Percentiles rank a stretch among this genome's conserved stretches.
phyloP scores from a whole-genome alignment of 1,140 invertebrate species.

The Hylaeus volcanicus region DNA sequence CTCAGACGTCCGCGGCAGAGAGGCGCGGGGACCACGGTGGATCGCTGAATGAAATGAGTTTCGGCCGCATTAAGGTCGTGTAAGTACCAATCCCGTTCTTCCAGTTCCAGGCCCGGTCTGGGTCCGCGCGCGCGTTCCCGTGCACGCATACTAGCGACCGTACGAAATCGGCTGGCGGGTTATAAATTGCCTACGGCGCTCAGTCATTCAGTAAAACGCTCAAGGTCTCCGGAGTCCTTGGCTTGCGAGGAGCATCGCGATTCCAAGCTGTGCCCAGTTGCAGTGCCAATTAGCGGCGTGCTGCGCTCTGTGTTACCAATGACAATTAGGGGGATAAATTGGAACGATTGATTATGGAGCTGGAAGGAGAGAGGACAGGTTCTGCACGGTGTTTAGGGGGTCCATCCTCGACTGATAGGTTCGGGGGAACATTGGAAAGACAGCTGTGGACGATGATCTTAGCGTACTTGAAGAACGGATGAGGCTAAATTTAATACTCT shows the following conservation, averaged over 20 bases:
- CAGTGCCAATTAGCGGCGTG: slow-evolving; percentile 23
- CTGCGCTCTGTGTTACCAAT: neutral
- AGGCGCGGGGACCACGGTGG: slow-evolving; percentile 32
- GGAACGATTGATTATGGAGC: slow-evolving; percentile 28
- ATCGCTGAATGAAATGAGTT: slow-evolving; percentile 66
- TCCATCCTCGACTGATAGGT: neutral
- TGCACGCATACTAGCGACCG: neutral
- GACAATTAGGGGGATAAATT: slow-evolving; percentile 36
- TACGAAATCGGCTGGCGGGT: slow-evolving; percentile 41
- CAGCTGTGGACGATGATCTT: no score
- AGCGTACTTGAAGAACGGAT: no score
- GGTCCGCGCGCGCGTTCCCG: neutral
- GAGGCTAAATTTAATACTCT: no score
- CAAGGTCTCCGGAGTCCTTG: slow-evolving; percentile 29
- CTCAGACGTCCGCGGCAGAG: slow-evolving; percentile 43
- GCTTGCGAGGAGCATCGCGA: neutral
- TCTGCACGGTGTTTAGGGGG: neutral
- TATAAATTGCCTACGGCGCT: slow-evolving; percentile 46
- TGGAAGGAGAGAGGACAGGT: neutral
- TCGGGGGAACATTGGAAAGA: no score
- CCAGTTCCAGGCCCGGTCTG: slow-evolving; percentile 52
- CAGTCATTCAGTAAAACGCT: slow-evolving; percentile 45
- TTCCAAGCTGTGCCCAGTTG: neutral
- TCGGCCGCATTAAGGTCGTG: slow-evolving; percentile 56
- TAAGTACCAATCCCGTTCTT: slow-evolving; percentile 65